Percentiles rank a stretch among this genome's conserved stretches.
These are phyloP conservation scores for Caerostris darwini DNA, from an alignment of 1,140 invertebrate species.

Conservation along the genomic window DNA sequence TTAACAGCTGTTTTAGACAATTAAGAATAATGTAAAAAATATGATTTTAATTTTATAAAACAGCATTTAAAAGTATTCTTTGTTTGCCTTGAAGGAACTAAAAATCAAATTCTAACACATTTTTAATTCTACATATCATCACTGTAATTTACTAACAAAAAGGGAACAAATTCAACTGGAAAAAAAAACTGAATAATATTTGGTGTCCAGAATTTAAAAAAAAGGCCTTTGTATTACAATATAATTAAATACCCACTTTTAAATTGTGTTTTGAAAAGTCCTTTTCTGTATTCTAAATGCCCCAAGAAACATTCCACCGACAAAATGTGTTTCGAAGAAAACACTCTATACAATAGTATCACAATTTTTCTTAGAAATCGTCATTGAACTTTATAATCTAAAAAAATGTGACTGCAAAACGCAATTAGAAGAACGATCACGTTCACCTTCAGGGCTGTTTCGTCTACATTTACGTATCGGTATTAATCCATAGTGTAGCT, in stretches of 20 bases:
- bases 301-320: not conserved
- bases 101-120: not conserved
- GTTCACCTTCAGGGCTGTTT: not conserved
- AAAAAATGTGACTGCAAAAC: constrained; percentile 33
- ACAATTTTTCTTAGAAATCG: constrained; percentile 41
- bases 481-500: not conserved
- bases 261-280: not conserved
- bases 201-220: no score
- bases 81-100: not conserved
- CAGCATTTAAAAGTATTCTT: not conserved
- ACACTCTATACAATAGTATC: constrained; percentile 47
- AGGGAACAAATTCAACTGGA: no score
- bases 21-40: not conserved
- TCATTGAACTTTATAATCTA: constrained; percentile 51
- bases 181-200: no score
- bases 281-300: not conserved
- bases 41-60: not conserved
- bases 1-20: no score
- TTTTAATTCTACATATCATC: not conserved
- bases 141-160: no score
- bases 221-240: not conserved
- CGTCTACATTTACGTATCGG: not conserved
- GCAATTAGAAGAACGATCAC: constrained; percentile 66
- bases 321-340: not conserved
- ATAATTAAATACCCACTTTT: not conserved